Conservation (phyloP, 2,797 vertebrate genomes). For the Tamandua tetradactyla region DNA sequence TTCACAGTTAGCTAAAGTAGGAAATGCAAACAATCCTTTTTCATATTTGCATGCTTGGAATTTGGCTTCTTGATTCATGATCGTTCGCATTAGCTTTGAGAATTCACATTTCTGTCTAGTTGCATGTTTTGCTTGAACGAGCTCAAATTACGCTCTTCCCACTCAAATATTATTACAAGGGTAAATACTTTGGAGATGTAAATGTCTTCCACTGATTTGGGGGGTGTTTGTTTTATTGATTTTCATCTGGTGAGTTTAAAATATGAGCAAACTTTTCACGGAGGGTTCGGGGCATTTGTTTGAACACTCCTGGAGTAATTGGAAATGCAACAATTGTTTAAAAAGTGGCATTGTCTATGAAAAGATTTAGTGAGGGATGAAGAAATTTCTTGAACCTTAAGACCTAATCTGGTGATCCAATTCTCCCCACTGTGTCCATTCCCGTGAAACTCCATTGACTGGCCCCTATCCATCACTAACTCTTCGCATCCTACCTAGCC, state of each 20-base stretch:
- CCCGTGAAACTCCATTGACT: conserved; percentile 89
- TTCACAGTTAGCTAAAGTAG: conserved; percentile 82
- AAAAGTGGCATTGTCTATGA: conserved; percentile 89
- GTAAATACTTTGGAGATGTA: conserved; percentile 85
- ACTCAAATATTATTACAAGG: conserved; percentile 87
- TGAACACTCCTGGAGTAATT: conserved; percentile 89
- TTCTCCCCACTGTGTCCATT: conserved; percentile 90
- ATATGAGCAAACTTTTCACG: conserved; percentile 88
- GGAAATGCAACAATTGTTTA: conserved; percentile 92
- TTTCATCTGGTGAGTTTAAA: conserved; percentile 86
- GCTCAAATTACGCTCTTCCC: conserved; percentile 84
- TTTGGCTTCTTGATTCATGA: conserved; percentile 82
- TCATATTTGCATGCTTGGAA: conserved; percentile 81
- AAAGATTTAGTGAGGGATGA: conserved; percentile 92
- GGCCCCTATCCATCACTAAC: conserved; percentile 83
- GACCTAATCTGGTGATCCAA: conserved; percentile 91
- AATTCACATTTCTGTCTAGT: conserved; percentile 83
- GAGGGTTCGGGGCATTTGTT: conserved; percentile 86
- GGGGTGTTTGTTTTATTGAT: conserved; percentile 85
- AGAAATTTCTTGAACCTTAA: conserved; percentile 91
- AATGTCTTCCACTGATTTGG: conserved; percentile 79
- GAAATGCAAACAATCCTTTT: conserved; percentile 81
- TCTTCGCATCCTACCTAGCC: conserved; percentile 89
- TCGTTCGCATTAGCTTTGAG: conserved; percentile 82
- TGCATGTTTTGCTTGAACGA: conserved; percentile 83